Base-by-base conservation (phyloP, 2,888 invertebrate species). In the Bibio marci region DNA sequence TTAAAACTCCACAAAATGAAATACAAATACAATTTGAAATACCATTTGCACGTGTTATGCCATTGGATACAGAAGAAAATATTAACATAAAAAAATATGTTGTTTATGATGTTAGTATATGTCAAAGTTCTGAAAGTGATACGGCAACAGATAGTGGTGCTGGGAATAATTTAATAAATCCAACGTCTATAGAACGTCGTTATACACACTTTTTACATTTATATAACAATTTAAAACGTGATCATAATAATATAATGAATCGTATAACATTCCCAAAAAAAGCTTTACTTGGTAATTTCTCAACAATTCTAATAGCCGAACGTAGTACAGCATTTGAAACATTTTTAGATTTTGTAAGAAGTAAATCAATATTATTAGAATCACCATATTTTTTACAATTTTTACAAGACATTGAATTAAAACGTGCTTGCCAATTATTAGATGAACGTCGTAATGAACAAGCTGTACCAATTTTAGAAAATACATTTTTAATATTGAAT, bases 181-280 rank as follows among this genome's bases (percentile, higher is more conserved):
- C 79, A 14, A 73, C 71, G 1, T 67, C 67, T 43, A 71, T 80
- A 35, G 76, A 79, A 50, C 62, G 80, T 38, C 66, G 80, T 47
- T 81, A 81, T 54, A 78, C 79, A 7, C 73, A 80, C 49, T 81
- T 80, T 54, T 59, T 73, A 37, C 70, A 70, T 43, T 61, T 81
- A 3, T 79, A 73, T 51, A 68, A 65, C 46, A 64, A 65, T 3
- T 57, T 81, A 18, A 73, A 69, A 48, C 71, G 69, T 43, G 70
- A 71, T 36, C 64, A 65, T 53, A 69, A 77, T 1, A 50, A 58
- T 26, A 52, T 71, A 41, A 57, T 80, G 57, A 55, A 53, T 38
- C 58, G 53, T 42, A 54, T 76, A 6, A 58, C 64, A 37, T 80
- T 80, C 55, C 80, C 80, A 10, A 73, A 72, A 54, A 80, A 80